Percentiles rank a stretch among this genome's conserved stretches.
Conservation (phyloP, 2,113 vertebrate species). For the Mastomys natalensis region DNA sequence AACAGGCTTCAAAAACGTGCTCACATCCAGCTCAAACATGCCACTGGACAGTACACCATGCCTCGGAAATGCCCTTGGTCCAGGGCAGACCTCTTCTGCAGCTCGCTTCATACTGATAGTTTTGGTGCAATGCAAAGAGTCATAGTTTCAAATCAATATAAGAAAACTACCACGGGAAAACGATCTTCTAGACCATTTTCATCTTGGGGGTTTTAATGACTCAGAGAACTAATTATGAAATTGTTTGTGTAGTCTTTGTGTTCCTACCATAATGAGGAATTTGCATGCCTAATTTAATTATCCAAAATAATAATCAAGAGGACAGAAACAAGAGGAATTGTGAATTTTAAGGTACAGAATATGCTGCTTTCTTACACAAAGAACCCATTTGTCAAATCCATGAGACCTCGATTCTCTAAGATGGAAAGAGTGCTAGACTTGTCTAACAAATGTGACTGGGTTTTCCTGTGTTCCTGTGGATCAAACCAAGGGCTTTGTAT, state of each 20-base stretch:
- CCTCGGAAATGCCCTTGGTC: neutral
- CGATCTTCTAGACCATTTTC: neutral
- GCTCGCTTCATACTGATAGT: neutral
- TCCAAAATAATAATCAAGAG: conserved; percentile 54
- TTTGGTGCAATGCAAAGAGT: neutral
- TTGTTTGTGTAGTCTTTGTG: neutral
- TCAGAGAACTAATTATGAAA: conserved; percentile 59
- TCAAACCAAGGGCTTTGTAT: neutral
- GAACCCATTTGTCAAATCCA: conserved; percentile 21
- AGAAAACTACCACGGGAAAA: conserved; percentile 32
- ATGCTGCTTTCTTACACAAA: neutral
- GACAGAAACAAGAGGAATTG: conserved; percentile 55
- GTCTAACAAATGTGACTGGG: neutral
- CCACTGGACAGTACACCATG: neutral
- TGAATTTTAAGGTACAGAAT: conserved; percentile 21
- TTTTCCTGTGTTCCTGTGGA: neutral
- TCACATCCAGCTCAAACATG: neutral
- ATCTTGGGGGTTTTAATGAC: conserved; percentile 17
- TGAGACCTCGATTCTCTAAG: conserved; percentile 14
- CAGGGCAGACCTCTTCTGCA: neutral
- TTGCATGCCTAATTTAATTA: conserved; percentile 62
- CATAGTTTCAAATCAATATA: conserved; percentile 27
- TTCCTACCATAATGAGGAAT: conserved; percentile 39
- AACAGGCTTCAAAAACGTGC: neutral
- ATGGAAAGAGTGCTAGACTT: neutral